Percentiles rank a stretch among this genome's conserved stretches.
Evolutionary conservation across 2,888 invertebrate genomes (phyloP).

Genomic region (Congeria kusceri): DNA sequence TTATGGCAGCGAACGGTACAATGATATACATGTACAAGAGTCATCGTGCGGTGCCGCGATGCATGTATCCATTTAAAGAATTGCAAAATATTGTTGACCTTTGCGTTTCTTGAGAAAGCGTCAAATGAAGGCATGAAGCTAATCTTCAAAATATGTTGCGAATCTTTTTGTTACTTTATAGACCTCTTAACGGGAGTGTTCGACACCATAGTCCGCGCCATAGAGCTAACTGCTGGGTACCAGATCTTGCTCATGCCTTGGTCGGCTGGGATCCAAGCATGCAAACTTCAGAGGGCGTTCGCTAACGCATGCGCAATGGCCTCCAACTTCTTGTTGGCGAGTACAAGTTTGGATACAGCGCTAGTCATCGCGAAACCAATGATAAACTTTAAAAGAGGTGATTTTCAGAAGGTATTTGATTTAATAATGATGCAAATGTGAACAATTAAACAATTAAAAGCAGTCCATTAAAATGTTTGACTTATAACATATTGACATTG

Average conservation of each 20-base stretch:
- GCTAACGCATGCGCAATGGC: slow-evolving; percentile 2
- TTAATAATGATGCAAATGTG: too few relatives aligned
- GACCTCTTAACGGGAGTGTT: slow-evolving; percentile 19
- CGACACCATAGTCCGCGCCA: slow-evolving; percentile 14
- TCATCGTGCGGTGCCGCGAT: too few relatives aligned
- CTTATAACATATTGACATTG: too few relatives aligned
- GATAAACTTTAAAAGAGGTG: slow-evolving; percentile 27
- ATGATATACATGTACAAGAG: too few relatives aligned
- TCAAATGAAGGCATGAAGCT: too few relatives aligned
- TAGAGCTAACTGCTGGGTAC: slow-evolving; percentile 19
- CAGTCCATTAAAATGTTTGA: too few relatives aligned
- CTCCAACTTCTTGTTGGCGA: slow-evolving; percentile 29
- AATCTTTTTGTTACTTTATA: neutral
- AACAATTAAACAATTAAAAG: too few relatives aligned
- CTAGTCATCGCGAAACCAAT: slow-evolving; percentile 30
- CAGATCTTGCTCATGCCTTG: slow-evolving; percentile 10
- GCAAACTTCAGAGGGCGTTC: slow-evolving; percentile 14
- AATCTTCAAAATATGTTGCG: too few relatives aligned
- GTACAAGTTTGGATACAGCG: slow-evolving; percentile 27
- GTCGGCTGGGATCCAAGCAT: slow-evolving; percentile 14
- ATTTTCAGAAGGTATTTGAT: neutral
- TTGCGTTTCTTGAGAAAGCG: too few relatives aligned
- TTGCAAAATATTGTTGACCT: too few relatives aligned
- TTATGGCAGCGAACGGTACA: too few relatives aligned
- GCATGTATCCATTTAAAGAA: too few relatives aligned